Evolutionary conservation across 2,113 vertebrate genomes (phyloP).

Genomic region (Felis chaus): DNA sequence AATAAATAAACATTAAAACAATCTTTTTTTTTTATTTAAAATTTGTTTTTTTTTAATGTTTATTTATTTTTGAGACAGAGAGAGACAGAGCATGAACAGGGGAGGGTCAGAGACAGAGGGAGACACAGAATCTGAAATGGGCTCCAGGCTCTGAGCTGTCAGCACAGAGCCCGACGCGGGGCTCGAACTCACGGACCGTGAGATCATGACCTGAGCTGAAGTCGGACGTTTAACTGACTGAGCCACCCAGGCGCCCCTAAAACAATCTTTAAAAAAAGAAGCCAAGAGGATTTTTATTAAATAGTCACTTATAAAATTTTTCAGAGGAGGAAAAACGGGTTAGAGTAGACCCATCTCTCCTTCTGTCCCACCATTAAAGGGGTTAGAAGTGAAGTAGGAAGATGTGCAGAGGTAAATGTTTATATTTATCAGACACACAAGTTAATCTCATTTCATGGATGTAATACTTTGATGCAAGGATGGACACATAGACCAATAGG

Average conservation of each 20-base stretch:
- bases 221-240: too few species aligned
- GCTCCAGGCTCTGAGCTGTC: too few species aligned
- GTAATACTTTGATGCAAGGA: background rate
- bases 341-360: background rate
- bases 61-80: too few species aligned
- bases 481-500: background rate
- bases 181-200: too few species aligned
- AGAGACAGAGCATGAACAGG: too few species aligned
- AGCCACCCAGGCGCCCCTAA: background rate
- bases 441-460: background rate
- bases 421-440: background rate
- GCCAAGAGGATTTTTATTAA: background rate
- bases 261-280: background rate
- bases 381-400: background rate
- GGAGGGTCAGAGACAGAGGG: too few species aligned
- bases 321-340: background rate
- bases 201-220: too few species aligned
- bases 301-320: background rate
- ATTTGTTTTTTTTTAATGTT: too few species aligned
- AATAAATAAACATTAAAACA: too few species aligned
- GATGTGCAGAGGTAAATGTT: background rate
- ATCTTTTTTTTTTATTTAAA: too few species aligned
- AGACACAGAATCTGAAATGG: too few species aligned
- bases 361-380: background rate
- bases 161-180: too few species aligned